A percentile compares a stretch with the other conserved stretches of the same genome.
Evolutionary conservation across 1,140 invertebrate species (phyloP).

Genomic region (Belonocnema kinseyi): DNA sequence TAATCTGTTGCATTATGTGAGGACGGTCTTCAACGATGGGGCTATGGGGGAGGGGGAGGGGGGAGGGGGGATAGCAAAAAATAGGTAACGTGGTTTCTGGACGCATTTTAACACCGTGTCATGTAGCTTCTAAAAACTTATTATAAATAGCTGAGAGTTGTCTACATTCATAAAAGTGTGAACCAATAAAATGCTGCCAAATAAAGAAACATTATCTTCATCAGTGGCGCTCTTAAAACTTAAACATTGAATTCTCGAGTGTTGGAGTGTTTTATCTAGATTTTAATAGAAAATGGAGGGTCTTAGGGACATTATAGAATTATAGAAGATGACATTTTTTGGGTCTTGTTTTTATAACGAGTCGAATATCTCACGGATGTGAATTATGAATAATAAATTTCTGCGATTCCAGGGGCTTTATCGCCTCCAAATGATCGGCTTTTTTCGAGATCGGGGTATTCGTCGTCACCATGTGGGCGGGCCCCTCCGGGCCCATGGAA

Average conservation of each 20-base stretch:
- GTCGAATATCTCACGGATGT: constrained; percentile 55
- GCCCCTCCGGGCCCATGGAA: constrained; percentile 47
- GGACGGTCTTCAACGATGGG: too few relatives aligned
- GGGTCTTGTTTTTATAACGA: constrained; percentile 41
- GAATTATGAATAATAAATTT: constrained; percentile 72
- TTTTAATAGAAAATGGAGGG: background rate
- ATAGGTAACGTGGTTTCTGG: too few relatives aligned
- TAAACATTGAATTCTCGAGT: constrained; percentile 2
- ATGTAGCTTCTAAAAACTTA: too few relatives aligned
- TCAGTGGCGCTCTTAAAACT: background rate
- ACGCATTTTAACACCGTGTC: too few relatives aligned
- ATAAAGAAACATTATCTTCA: background rate
- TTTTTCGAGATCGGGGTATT: constrained; percentile 55
- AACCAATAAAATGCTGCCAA: constrained; percentile 4
- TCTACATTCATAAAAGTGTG: too few relatives aligned
- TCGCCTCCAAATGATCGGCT: constrained; percentile 62
- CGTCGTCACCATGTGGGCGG: constrained; percentile 64
- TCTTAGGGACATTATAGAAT: background rate
- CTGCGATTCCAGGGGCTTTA: constrained; percentile 56
- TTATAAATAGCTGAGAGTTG: too few relatives aligned
- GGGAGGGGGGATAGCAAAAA: too few relatives aligned
- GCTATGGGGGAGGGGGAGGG: too few relatives aligned
- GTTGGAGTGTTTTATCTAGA: background rate
- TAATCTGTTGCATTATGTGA: too few relatives aligned
- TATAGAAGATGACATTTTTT: constrained; percentile 12